phyloP scores from a whole-genome alignment of 2,888 invertebrate genomes.

The Lacanobia oleracea region DNA sequence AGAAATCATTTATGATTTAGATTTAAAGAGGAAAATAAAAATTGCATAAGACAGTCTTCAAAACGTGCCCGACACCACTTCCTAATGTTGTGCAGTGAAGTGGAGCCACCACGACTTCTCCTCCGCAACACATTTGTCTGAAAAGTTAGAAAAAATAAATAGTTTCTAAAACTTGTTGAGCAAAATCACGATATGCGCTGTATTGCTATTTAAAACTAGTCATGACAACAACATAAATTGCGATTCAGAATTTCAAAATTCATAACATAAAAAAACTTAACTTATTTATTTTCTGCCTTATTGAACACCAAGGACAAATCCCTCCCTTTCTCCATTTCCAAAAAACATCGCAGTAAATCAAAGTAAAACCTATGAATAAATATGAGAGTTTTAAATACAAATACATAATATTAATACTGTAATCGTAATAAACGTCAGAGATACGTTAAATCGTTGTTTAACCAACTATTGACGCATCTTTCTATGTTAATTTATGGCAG shows the following conservation, averaged over 20 bases:
- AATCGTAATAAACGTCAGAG: slow-evolving; percentile 50
- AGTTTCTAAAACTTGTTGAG: not conserved
- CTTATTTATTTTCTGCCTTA: not conserved
- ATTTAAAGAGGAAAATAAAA: too few relatives aligned
- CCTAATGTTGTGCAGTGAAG: too few relatives aligned
- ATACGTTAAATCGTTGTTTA: slow-evolving; percentile 33
- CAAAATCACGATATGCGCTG: not conserved
- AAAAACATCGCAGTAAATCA: slow-evolving; percentile 51
- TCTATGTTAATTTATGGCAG: slow-evolving; percentile 37
- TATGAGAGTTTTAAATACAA: slow-evolving; percentile 55
- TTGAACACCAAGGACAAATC: slow-evolving; percentile 38
- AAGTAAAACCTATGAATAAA: slow-evolving; percentile 63
- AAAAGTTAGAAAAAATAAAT: not conserved
- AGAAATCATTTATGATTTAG: too few relatives aligned
- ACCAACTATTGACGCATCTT: slow-evolving; percentile 46
- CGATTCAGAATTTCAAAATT: not conserved
- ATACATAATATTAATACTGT: slow-evolving; percentile 41
- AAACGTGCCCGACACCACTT: too few relatives aligned
- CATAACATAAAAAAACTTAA: slow-evolving; percentile 1
- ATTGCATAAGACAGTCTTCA: not conserved
- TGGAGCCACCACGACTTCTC: too few relatives aligned
- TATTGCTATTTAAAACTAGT: not conserved
- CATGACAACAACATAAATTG: not conserved
- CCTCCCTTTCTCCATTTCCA: slow-evolving; percentile 31
- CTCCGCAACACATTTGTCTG: too few relatives aligned